These are phyloP conservation scores for Tribolium castaneum DNA, from an alignment of 1,140 invertebrate species.

Conservation along the genomic window DNA sequence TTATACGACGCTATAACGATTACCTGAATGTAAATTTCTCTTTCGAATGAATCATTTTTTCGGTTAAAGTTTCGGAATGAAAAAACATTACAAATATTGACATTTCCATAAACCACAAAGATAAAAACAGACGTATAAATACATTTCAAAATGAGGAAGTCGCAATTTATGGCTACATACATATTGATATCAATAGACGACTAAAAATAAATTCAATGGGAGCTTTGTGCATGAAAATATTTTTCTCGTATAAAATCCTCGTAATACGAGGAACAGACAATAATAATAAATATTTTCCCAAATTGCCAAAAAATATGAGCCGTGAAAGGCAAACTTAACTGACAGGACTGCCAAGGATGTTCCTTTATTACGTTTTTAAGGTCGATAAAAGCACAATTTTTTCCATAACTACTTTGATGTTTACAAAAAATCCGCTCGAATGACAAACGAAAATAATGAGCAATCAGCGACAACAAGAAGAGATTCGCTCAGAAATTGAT, in stretches of 20 bases:
- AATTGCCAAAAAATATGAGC: conserved; percentile 9
- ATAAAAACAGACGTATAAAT: conserved; percentile 12
- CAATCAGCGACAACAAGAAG: neutral
- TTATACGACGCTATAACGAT: neutral
- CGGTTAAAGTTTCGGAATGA: neutral
- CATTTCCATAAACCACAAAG: conserved; percentile 16
- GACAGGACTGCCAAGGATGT: neutral
- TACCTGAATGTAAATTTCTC: conserved; percentile 8
- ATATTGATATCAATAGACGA: conserved; percentile 1
- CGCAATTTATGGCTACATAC: conserved; percentile 3
- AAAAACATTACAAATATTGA: conserved; percentile 1
- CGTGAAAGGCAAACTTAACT: conserved; percentile 16
- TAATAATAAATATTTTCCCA: neutral
- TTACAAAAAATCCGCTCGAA: neutral
- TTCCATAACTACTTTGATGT: conserved; percentile 5
- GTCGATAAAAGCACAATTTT: conserved; percentile 11
- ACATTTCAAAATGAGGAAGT: conserved; percentile 15
- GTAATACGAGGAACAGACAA: neutral
- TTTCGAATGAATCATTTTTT: conserved; percentile 4
- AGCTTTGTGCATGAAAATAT: neutral
- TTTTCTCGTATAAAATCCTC: neutral
- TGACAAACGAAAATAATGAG: neutral
- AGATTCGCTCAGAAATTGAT: neutral
- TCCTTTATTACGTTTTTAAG: conserved; percentile 6
- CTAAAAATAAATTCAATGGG: conserved; percentile 5